Percentiles rank a stretch among this genome's conserved stretches.
Evolutionary conservation across 2,888 invertebrate species (phyloP).

Genomic region (Agrochola lychnidis): DNA sequence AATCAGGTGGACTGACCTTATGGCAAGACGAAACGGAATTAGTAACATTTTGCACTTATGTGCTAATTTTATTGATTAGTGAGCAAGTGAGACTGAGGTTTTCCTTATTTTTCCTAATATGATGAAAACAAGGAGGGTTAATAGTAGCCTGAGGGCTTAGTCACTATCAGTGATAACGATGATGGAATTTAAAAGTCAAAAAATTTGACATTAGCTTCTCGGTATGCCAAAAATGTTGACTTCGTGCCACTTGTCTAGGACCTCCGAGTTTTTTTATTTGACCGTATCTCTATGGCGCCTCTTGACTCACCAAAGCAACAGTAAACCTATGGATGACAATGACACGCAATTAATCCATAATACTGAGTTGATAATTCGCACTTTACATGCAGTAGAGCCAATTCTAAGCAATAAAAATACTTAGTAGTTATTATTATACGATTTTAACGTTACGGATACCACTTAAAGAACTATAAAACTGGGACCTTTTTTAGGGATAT

Average conservation of each 20-base stretch:
- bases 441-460: slow-evolving; percentile 20
- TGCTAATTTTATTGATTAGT: slow-evolving; percentile 14
- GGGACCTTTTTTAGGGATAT: slow-evolving; percentile 22
- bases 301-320: no score
- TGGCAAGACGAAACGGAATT: neutral
- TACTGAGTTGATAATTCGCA: slow-evolving; percentile 24
- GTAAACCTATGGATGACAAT: slow-evolving; percentile 5
- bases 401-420: slow-evolving; percentile 19
- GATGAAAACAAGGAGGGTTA: neutral
- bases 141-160: no score
- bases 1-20: neutral
- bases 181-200: no score
- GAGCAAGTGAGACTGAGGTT: neutral
- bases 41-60: neutral
- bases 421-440: slow-evolving; percentile 29
- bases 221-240: no score
- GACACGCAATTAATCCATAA: slow-evolving; percentile 4
- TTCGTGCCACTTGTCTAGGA: no score
- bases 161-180: neutral
- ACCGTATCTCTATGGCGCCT: no score
- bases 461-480: slow-evolving; percentile 36
- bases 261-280: no score
- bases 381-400: slow-evolving; percentile 49
- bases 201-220: no score
- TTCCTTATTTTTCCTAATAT: neutral